Base-by-base conservation (phyloP, 2,888 invertebrate species). In the Melanostoma mellinum region DNA sequence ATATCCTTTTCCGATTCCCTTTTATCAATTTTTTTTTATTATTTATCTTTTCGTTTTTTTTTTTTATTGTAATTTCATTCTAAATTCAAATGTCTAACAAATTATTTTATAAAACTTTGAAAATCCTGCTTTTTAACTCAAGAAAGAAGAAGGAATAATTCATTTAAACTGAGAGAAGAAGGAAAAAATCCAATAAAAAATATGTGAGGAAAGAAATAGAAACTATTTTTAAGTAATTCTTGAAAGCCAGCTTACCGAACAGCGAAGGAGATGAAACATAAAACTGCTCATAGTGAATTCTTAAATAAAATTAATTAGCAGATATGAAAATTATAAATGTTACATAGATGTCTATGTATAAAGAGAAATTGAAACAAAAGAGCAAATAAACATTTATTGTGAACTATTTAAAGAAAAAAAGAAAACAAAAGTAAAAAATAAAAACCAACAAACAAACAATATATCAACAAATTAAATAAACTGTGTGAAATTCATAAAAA, bases 391-490 rank as follows among this genome's bases (percentile, higher is more conserved):
- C n/a, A 73, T 63, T 20, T 61, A 73, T 58, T 82, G 78, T 78
- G 61, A 82, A 78, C 82, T 82, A 74, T 73, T 82, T 42, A 81
- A 72, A 44, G 20, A 56, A 42, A 4, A 46, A 48, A 71, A 60
- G 8, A 50, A 53, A 46, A 20, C 20, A 20, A 20, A 20, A 20
- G 20, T 20, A 20, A 20, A 20, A 20, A 20, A 20, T 20, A 48
- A 60, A 67, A 73, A 32, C 32, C 20, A 35, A 52, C 8, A 63
- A 50, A 53, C 20, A 48, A 48, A 48, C 42, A 63, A 76, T 67
- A 79, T 75, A 79, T 77, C 72, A 77, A 56, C 52, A 72, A 76
- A 67, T 48, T 50, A 76, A 82, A 78, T 78, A 82, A 82, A 82
- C 65, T 74, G 84, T 75, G 84, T 79, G 84, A 75, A 84, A 52